These are phyloP conservation scores for Orthonychiurus folsomi DNA, from an alignment of 2,888 invertebrate species.

Conservation along the genomic window DNA sequence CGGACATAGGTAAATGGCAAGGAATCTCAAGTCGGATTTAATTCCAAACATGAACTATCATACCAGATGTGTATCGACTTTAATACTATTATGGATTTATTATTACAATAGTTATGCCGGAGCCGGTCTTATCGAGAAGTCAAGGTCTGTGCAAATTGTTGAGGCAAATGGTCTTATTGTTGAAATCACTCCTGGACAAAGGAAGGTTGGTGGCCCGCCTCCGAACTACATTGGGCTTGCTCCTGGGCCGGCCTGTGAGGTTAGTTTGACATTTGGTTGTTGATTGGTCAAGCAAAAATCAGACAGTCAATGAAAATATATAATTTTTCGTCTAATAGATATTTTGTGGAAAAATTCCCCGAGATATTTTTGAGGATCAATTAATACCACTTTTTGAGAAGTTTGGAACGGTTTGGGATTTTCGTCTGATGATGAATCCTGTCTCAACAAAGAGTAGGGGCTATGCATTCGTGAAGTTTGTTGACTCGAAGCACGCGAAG, in stretches of 20 bases:
- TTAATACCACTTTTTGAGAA: neutral
- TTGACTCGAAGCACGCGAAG: neutral
- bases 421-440: neutral
- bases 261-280: too few species aligned
- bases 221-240: neutral
- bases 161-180: neutral
- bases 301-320: neutral
- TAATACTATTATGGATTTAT: too few species aligned
- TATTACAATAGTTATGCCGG: too few species aligned
- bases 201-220: neutral
- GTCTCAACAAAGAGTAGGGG: neutral
- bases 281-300: neutral
- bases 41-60: too few species aligned
- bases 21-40: too few species aligned
- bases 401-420: conserved; percentile 3
- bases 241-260: neutral
- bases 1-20: neutral
- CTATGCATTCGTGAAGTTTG: conserved; percentile 1
- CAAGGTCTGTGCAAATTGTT: neutral
- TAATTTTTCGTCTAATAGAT: neutral
- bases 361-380: neutral
- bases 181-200: neutral
- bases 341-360: neutral
- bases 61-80: too few species aligned
- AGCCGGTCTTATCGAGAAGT: too few species aligned